Base-by-base conservation (phyloP, 2,113 vertebrate species). In the Geococcyx californianus region DNA sequence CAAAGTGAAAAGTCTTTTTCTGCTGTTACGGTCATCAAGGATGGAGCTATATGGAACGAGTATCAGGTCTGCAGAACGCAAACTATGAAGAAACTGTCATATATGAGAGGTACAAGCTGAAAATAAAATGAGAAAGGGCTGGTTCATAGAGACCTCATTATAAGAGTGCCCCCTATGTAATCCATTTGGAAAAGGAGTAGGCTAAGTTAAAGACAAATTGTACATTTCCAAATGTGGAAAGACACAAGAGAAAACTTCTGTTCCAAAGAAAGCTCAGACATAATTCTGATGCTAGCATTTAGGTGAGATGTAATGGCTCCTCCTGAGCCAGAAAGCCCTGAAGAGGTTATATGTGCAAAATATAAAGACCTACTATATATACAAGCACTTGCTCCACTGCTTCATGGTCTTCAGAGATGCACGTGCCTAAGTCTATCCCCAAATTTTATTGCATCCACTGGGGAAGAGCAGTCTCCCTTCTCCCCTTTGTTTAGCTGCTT, bases 351-450 rank as follows among this genome's bases (percentile, higher is more conserved):
- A 49, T 6, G 25, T 21, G 25, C 26, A 69, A 59, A 84, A 21
- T 0, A 66, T 26, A 78, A 64, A 84, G 52, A 40, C 33, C 8
- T 0, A 2, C 29, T 45, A 3, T 3, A 21, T 11, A 45, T 4
- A 63, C 24, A 49, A 66, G 36, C 5, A 12, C 12, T 28, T 16
- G 45, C 56, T 74, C n/a, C 36, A 7, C 36, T 12, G 59, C 80
- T 89, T 64, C 73, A 34, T 26, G 56, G 68, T 59, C 64, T 64
- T 55, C 24, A 33, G 66, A 78, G 40, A 74, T 21, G 31, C 86
- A 68, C 1, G 1, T 25, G 59, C 18, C 59, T 38, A 38, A 38
- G 16, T 6, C 33, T 38, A 78, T 6, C 3, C 52, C 15, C 40
- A 40, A 23, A 34, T 13, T 34, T 33, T 51, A 51, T 3, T 6